phyloP scores from a whole-genome alignment of 2,113 vertebrate genomes.

The Pangasianodon hypophthalmus region DNA sequence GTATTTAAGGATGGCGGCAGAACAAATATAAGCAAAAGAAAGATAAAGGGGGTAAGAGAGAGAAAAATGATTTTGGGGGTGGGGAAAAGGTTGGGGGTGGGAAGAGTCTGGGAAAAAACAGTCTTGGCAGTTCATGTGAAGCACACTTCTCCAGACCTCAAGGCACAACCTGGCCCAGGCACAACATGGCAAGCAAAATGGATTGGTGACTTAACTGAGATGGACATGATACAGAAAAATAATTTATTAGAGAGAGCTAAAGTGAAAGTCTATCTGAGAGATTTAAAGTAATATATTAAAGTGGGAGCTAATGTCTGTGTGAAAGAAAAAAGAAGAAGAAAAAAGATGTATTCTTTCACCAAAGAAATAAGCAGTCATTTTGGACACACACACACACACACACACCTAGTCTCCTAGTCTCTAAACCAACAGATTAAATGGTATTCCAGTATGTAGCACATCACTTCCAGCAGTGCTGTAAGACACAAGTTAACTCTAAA shows the following conservation, averaged over 20 bases:
- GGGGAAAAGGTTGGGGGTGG: background rate
- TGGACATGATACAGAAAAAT: conserved; percentile 44
- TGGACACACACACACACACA: conserved; percentile 7
- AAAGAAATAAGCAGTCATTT: background rate
- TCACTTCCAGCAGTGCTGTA: conserved; percentile 15
- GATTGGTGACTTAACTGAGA: conserved; percentile 40
- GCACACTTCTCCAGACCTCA: conserved; percentile 39
- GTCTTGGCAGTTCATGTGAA: conserved; percentile 48
- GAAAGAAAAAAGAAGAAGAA: background rate
- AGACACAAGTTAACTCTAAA: conserved; percentile 5
- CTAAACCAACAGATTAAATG: background rate
- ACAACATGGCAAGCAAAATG: conserved; percentile 40
- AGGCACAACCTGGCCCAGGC: conserved; percentile 49
- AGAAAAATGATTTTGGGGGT: background rate
- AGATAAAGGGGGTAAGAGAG: conserved; percentile 13
- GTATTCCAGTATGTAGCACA: background rate
- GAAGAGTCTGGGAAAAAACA: conserved; percentile 23
- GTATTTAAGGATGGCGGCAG: background rate
- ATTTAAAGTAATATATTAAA: conserved; percentile 44
- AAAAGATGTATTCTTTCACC: background rate
- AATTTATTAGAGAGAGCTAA: conserved; percentile 39
- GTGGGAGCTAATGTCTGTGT: background rate
- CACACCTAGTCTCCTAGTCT: background rate
- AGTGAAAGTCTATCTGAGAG: conserved; percentile 1
- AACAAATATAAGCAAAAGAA: background rate